Percentiles rank a stretch among this genome's conserved stretches.
Evolutionary conservation across 2,888 invertebrate species (phyloP).

Genomic region (Netelia fuscicornis): DNA sequence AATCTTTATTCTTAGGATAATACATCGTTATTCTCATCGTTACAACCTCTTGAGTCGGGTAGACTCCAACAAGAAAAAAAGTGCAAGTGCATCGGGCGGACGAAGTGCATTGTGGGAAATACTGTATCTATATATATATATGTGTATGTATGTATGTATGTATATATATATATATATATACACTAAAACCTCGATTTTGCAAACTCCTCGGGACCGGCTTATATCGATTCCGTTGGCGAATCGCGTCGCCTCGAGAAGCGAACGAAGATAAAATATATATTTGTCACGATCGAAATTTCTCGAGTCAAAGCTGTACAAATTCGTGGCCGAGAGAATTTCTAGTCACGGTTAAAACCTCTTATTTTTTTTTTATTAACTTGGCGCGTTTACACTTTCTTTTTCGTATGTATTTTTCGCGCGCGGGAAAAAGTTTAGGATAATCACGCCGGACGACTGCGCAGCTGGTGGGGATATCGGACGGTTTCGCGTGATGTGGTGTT

Average conservation of each 20-base stretch:
- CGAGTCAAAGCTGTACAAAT: neutral
- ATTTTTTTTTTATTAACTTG: constrained; percentile 15
- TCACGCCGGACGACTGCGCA: neutral
- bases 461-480: neutral
- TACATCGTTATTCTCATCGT: too few relatives aligned
- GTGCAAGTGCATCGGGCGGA: constrained; percentile 59
- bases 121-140: constrained; percentile 5
- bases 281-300: too few relatives aligned
- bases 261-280: neutral
- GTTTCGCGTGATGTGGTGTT: neutral
- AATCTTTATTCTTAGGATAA: too few relatives aligned
- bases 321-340: too few relatives aligned
- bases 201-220: constrained; percentile 26
- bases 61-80: too few relatives aligned
- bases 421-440: constrained; percentile 53
- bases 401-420: constrained; percentile 20
- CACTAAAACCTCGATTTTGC: neutral
- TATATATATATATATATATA: constrained; percentile 16
- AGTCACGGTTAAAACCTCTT: too few relatives aligned
- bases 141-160: neutral
- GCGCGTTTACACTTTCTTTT: neutral
- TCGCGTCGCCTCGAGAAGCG: constrained; percentile 29
- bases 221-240: constrained; percentile 44
- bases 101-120: constrained; percentile 32
- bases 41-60: too few relatives aligned